These are phyloP conservation scores for Sebastes fasciatus DNA, from an alignment of 2,113 vertebrate species.

Conservation along the genomic window DNA sequence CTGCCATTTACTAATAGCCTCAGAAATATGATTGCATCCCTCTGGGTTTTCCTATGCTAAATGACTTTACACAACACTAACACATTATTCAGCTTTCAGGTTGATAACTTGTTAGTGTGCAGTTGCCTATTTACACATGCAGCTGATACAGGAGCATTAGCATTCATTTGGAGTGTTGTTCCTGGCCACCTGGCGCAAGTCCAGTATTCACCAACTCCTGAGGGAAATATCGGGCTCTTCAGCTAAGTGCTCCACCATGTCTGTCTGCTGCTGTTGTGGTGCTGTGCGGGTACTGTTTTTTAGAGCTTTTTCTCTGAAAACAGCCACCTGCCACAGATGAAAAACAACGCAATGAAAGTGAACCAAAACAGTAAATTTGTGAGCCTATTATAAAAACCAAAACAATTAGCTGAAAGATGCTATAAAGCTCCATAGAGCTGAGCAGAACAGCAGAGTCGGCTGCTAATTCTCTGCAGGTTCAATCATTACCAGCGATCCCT, in stretches of 20 bases:
- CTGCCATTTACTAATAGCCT: not conserved
- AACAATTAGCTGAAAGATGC: not conserved
- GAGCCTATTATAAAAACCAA: not conserved
- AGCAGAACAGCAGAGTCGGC: not conserved
- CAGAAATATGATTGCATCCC: not conserved
- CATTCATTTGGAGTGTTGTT: conserved; percentile 8
- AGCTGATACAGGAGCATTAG: not conserved
- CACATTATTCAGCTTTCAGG: not conserved
- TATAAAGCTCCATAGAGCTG: not conserved
- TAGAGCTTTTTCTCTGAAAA: not conserved
- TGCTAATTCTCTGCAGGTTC: not conserved
- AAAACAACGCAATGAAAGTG: not conserved
- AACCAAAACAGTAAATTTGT: not conserved
- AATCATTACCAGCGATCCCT: not conserved
- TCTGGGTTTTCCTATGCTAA: not conserved
- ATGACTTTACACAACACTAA: not conserved
- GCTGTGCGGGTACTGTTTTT: not conserved
- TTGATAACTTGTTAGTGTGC: not conserved
- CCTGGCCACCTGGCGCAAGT: not conserved
- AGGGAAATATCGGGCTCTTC: not conserved
- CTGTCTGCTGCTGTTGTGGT: not conserved
- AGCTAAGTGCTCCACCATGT: conserved; percentile 1
- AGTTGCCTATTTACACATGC: not conserved
- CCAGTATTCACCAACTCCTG: not conserved
- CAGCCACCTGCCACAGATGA: not conserved